These are phyloP conservation scores for Paguma larvata DNA, from an alignment of 2,797 vertebrate species.

Conservation along the genomic window DNA sequence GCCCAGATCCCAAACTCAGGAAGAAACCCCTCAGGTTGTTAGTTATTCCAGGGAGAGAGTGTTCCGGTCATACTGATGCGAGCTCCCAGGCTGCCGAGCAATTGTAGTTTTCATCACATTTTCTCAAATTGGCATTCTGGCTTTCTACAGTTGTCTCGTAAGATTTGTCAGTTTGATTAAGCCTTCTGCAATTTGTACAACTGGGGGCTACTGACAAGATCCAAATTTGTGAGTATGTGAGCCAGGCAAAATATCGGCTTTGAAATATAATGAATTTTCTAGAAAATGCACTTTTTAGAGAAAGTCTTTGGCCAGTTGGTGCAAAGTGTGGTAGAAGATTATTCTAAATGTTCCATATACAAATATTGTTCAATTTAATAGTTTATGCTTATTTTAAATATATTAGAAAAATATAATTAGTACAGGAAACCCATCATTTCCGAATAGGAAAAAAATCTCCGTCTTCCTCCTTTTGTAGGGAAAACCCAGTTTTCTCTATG, in stretches of 20 bases:
- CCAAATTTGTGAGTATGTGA: conserved; percentile 12
- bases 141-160: conserved; percentile 18
- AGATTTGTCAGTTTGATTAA: conserved; percentile 24
- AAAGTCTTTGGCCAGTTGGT: background rate
- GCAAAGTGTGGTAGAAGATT: background rate
- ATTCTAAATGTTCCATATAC: background rate
- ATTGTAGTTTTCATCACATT: background rate
- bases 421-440: background rate
- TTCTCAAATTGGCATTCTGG: conserved; percentile 33
- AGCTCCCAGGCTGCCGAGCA: background rate
- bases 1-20: background rate
- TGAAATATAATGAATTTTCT: background rate
- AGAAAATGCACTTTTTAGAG: background rate
- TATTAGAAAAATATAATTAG: background rate
- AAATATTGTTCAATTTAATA: background rate
- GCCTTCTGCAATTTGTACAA: background rate
- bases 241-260: background rate
- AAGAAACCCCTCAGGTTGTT: background rate
- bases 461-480: background rate
- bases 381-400: background rate
- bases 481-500: background rate
- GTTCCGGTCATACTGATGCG: background rate
- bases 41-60: background rate
- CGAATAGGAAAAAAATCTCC: background rate
- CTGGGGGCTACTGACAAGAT: background rate